Conservation (phyloP, 2,888 invertebrate genomes). For the Spialia ferax region DNA sequence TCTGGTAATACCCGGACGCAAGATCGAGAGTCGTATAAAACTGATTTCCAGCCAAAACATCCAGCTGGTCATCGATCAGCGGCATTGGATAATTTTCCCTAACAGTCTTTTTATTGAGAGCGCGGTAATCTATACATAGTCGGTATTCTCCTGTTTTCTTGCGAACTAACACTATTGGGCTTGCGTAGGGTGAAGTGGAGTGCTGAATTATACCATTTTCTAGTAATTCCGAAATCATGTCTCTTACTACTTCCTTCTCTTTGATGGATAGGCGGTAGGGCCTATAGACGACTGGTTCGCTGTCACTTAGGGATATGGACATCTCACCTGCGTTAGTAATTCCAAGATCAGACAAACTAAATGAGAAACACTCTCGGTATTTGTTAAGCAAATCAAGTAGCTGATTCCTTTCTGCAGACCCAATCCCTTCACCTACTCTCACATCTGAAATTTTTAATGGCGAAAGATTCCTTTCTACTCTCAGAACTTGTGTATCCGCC, state of each 20-base stretch:
- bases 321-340: neutral
- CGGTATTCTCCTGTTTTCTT: conserved; percentile 15
- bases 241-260: conserved; percentile 12
- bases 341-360: neutral
- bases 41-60: neutral
- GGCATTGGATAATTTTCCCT: neutral
- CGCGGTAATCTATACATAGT: neutral
- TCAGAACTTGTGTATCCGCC: neutral
- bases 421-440: neutral
- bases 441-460: neutral
- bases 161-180: conserved; percentile 21
- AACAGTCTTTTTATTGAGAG: conserved; percentile 1
- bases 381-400: neutral
- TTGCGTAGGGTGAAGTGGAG: conserved; percentile 22
- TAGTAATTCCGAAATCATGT: conserved; percentile 22
- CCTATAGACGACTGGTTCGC: neutral
- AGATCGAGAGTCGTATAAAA: neutral
- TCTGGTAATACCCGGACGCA: neutral
- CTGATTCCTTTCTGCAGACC: neutral
- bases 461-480: neutral
- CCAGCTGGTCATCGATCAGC: neutral
- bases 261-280: neutral
- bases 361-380: neutral
- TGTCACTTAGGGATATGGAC: neutral
- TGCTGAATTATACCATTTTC: conserved; percentile 18